Evolutionary conservation across 2,888 invertebrate species (phyloP).

Genomic region (Drosophila affinis): DNA sequence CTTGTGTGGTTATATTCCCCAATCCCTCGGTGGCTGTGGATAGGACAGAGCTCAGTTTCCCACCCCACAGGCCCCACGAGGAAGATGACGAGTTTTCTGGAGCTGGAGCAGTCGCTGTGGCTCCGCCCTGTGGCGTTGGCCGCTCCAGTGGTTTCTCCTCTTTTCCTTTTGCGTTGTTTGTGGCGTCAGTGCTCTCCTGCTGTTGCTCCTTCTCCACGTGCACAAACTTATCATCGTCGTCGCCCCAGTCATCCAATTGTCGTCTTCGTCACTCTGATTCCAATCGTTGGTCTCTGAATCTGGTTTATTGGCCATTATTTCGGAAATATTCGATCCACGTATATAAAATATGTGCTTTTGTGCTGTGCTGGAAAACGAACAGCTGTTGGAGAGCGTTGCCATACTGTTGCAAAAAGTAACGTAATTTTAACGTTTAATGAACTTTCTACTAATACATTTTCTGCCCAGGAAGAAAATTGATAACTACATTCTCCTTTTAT

Average conservation of each 20-base stretch:
- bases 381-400: too few relatives aligned
- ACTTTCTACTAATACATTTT: too few relatives aligned
- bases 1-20: slow-evolving; percentile 90
- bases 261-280: slow-evolving; percentile 74
- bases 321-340: slow-evolving; percentile 25
- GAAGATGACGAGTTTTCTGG: slow-evolving; percentile 49
- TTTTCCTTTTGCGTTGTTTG: slow-evolving; percentile 28
- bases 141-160: slow-evolving; percentile 1
- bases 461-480: too few relatives aligned
- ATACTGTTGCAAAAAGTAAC: too few relatives aligned
- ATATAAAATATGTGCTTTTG: too few relatives aligned
- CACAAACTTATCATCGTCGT: slow-evolving; percentile 71
- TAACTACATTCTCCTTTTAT: too few relatives aligned
- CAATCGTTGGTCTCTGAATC: slow-evolving; percentile 59
- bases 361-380: too few relatives aligned
- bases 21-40: slow-evolving; percentile 91
- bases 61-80: slow-evolving; percentile 87
- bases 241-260: slow-evolving; percentile 81
- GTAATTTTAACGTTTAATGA: too few relatives aligned
- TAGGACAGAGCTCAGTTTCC: slow-evolving; percentile 89
- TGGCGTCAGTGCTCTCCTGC: slow-evolving; percentile 10
- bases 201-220: slow-evolving; percentile 48
- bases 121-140: neutral
- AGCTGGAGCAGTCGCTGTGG: neutral
- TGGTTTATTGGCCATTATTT: slow-evolving; percentile 57